Percentiles rank a stretch among this genome's conserved stretches.
Conservation (phyloP, 2,113 vertebrate genomes). For the Menidia beryllina region DNA sequence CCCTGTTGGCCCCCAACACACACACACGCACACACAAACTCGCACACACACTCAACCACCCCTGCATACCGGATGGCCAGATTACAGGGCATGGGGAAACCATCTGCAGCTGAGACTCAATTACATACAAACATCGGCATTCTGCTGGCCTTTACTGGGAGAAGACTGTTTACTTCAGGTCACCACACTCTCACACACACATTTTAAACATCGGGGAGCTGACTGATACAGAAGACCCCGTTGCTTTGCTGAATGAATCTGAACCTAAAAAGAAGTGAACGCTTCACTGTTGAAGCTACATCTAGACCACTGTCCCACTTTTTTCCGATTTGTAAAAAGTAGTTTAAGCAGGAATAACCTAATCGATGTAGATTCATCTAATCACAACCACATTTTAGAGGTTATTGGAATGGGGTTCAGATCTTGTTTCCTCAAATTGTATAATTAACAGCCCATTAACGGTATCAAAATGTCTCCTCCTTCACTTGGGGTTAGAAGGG, state of each 20-base stretch:
- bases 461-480: no score
- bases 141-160: constrained; percentile 74
- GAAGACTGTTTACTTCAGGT: constrained; percentile 69
- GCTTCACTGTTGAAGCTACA: background rate
- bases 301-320: no score
- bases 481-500: no score
- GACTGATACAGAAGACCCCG: background rate
- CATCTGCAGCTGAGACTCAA: constrained; percentile 79
- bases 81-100: constrained; percentile 74
- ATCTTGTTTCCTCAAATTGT: no score
- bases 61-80: constrained; percentile 74
- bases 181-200: constrained; percentile 45
- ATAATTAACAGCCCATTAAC: no score
- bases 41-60: constrained; percentile 13
- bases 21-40: constrained; percentile 27
- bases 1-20: constrained; percentile 33
- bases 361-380: no score
- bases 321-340: no score
- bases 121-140: constrained; percentile 78
- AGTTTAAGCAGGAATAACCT: no score
- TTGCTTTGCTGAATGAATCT: background rate
- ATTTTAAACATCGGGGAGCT: constrained; percentile 25
- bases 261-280: background rate
- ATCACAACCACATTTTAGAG: no score
- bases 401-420: no score